Conservation (phyloP, 2,888 invertebrate species). For the Tetragonisca angustula region DNA sequence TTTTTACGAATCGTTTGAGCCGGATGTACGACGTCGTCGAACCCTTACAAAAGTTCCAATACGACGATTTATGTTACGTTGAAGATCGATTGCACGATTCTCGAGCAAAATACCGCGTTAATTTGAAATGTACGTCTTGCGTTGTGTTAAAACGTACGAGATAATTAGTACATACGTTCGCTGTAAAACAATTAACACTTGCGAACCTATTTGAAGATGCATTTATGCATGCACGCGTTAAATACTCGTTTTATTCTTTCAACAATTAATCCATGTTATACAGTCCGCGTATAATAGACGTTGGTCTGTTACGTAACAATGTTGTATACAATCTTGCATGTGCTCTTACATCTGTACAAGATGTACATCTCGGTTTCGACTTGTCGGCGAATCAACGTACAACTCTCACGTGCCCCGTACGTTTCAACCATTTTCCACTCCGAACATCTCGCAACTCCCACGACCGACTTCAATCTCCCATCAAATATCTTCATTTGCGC, state of each 20-base stretch:
- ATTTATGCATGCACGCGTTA: too few relatives aligned
- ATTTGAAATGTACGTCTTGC: background rate
- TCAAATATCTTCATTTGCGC: background rate
- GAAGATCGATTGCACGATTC: background rate
- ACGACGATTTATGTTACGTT: conserved; percentile 12
- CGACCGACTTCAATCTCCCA: background rate
- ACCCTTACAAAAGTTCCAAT: conserved; percentile 5
- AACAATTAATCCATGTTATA: too few relatives aligned
- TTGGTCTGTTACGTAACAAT: too few relatives aligned
- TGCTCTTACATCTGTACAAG: too few relatives aligned
- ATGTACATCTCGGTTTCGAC: background rate
- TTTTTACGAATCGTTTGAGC: conserved; percentile 41
- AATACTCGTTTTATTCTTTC: too few relatives aligned
- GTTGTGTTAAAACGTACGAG: background rate
- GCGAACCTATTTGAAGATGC: too few relatives aligned
- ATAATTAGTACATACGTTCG: too few relatives aligned
- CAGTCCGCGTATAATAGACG: too few relatives aligned
- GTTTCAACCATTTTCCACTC: background rate
- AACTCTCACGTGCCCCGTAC: too few relatives aligned
- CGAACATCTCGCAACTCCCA: background rate
- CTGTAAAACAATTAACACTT: too few relatives aligned
- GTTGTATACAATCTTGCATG: too few relatives aligned
- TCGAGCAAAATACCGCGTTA: background rate
- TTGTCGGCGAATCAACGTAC: too few relatives aligned
- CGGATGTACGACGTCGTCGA: conserved; percentile 26